Percentiles rank a stretch among this genome's conserved stretches.
Evolutionary conservation across 1,140 invertebrate genomes (phyloP).

Genomic region (Musca vetustissima): DNA sequence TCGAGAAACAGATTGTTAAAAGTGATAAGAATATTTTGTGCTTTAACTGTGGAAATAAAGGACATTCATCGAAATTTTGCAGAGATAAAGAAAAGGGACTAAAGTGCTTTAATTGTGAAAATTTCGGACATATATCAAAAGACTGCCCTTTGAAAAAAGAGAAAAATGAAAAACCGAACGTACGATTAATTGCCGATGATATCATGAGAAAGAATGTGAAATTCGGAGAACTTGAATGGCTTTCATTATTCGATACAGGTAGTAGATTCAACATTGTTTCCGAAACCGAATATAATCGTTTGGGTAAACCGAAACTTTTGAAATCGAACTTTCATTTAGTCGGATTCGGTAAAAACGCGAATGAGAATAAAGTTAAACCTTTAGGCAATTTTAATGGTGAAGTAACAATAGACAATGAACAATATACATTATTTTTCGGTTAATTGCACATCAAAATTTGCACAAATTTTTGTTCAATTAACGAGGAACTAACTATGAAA

Average conservation of each 20-base stretch:
- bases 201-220: slow-evolving; percentile 8
- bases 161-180: not conserved
- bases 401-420: too few species aligned
- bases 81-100: slow-evolving; percentile 2
- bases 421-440: too few species aligned
- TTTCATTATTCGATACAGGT: not conserved
- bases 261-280: too few species aligned
- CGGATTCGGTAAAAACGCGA: slow-evolving; percentile 7
- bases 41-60: slow-evolving; percentile 21
- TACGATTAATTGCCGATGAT: not conserved
- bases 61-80: slow-evolving; percentile 6
- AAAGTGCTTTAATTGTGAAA: slow-evolving; percentile 21
- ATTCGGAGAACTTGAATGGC: not conserved
- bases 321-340: not conserved
- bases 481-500: slow-evolving; percentile 20
- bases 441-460: too few species aligned
- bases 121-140: slow-evolving; percentile 14
- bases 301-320: not conserved
- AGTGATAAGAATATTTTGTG: not conserved
- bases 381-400: not conserved
- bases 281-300: not conserved
- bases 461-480: slow-evolving; percentile 18
- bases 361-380: not conserved
- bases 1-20: not conserved
- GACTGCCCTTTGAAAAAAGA: not conserved